Conservation (phyloP, 2,797 vertebrate genomes). For the Anas georgica region DNA sequence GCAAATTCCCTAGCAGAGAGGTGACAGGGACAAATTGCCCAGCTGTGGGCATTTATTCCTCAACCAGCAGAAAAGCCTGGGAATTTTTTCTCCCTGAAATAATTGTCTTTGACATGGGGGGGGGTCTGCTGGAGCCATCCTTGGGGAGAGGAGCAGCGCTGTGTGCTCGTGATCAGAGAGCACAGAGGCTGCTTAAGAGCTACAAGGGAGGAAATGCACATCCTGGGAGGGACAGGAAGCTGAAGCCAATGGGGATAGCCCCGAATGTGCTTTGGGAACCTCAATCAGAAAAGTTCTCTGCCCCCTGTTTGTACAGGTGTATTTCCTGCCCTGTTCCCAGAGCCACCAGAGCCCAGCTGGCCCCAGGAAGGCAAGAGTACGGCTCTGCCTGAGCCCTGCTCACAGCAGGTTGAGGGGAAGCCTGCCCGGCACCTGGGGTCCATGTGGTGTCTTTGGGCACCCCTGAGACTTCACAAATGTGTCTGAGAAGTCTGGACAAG, state of each 20-base stretch:
- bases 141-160: neutral
- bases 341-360: neutral
- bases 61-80: neutral
- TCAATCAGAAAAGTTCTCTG: neutral
- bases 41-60: neutral
- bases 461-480: neutral
- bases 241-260: neutral
- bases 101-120: neutral
- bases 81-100: neutral
- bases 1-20: neutral
- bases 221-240: neutral
- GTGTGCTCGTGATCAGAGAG: neutral
- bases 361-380: neutral
- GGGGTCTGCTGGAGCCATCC: neutral
- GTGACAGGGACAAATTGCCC: neutral
- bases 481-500: neutral
- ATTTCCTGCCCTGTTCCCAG: neutral
- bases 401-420: rapidly evolving
- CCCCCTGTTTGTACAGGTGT: rapidly evolving
- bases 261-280: neutral
- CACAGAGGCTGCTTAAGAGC: neutral
- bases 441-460: neutral
- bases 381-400: neutral
- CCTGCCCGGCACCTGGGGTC: rapidly evolving
- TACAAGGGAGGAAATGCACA: neutral